Conservation (phyloP, 1,140 invertebrate genomes). For the Caenorhabditis briggsae region DNA sequence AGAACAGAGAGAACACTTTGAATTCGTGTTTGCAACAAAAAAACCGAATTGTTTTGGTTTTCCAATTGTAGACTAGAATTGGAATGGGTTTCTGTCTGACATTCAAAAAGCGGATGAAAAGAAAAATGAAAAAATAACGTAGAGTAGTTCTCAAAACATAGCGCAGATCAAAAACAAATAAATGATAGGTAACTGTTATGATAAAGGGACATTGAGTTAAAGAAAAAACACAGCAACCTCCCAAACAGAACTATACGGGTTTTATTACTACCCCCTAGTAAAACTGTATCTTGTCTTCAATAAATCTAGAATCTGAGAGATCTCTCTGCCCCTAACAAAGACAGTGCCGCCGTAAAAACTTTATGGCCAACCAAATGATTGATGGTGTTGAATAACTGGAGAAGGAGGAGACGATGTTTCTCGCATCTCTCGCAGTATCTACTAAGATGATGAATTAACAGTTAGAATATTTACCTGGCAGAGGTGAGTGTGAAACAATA, state of each 20-base stretch:
- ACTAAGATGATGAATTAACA: constrained; percentile 17
- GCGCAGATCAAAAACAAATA: background rate
- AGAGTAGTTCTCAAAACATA: no score
- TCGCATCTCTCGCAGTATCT: constrained; percentile 1
- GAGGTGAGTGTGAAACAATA: background rate
- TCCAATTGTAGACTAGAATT: no score
- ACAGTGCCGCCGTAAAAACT: constrained; percentile 19
- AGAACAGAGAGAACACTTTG: background rate
- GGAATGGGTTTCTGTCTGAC: no score
- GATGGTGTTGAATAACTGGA: constrained; percentile 22
- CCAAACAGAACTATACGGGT: background rate
- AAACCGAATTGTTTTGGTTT: no score
- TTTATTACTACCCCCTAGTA: background rate
- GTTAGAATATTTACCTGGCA: background rate
- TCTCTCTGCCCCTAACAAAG: background rate
- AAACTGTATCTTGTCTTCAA: background rate
- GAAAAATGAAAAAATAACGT: background rate
- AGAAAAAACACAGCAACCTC: no score
- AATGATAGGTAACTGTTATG: background rate
- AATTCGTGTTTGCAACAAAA: no score
- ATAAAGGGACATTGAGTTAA: background rate
- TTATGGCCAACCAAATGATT: constrained; percentile 51
- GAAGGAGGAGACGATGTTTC: background rate
- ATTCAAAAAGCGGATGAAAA: background rate
- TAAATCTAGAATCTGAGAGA: constrained; percentile 28